Percentiles rank a stretch among this genome's conserved stretches.
These are phyloP conservation scores for Typhlichthys subterraneus DNA, from an alignment of 2,797 vertebrate genomes.

Conservation along the genomic window DNA sequence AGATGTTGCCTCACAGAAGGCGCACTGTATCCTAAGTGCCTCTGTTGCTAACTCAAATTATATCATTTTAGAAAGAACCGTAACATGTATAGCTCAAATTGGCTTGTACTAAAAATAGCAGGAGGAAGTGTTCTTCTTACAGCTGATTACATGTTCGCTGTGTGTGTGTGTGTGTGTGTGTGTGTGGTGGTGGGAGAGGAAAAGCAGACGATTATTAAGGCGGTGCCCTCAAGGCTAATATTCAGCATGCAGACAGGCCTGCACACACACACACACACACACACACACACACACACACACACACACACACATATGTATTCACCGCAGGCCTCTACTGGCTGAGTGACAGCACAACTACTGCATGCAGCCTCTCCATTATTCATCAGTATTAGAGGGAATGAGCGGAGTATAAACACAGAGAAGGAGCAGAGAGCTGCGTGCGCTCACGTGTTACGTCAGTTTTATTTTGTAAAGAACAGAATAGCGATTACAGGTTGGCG, in stretches of 20 bases:
- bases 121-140: conserved; percentile 38
- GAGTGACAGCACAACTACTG: conserved; percentile 73
- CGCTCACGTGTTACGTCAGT: conserved; percentile 42
- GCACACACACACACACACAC: conserved; percentile 25
- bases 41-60: conserved; percentile 14
- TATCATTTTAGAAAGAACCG: conserved; percentile 17
- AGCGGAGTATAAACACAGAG: conserved; percentile 53
- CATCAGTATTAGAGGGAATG: conserved; percentile 65
- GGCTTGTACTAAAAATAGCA: conserved; percentile 6
- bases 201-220: conserved; percentile 2
- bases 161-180: conserved; percentile 8
- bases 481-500: conserved; percentile 42
- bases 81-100: conserved; percentile 8
- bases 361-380: conserved; percentile 76
- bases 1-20: conserved; percentile 38
- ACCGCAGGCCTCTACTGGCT: conserved; percentile 58
- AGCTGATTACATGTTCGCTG: conserved; percentile 42
- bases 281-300: conserved; percentile 30
- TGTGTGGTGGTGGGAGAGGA: background rate
- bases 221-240: conserved; percentile 58
- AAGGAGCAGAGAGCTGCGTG: conserved; percentile 36
- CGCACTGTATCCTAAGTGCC: background rate
- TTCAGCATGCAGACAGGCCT: conserved; percentile 47
- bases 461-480: conserved; percentile 54
- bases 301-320: conserved; percentile 56